Conservation (phyloP, 2,113 vertebrate species). For the Synodontis membranacea region DNA sequence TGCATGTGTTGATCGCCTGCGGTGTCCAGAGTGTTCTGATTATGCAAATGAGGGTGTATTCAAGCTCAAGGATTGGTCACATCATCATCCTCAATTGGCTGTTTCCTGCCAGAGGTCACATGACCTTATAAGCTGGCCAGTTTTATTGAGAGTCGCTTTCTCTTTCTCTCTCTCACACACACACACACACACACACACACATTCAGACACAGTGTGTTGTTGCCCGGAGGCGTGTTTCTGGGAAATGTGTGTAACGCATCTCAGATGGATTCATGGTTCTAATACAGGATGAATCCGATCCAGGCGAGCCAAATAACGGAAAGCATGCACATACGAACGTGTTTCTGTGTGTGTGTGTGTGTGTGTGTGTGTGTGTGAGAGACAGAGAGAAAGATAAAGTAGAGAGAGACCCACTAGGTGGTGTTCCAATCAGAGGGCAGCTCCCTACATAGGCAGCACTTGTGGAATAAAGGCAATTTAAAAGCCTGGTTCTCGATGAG, state of each 20-base stretch:
- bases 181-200: conserved; percentile 7
- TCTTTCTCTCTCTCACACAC: conserved; percentile 23
- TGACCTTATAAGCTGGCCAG: conserved; percentile 70
- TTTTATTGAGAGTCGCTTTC: background rate
- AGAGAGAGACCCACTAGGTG: background rate
- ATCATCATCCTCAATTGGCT: conserved; percentile 74
- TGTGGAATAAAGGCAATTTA: background rate
- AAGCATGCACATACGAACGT: background rate
- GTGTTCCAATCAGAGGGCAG: background rate
- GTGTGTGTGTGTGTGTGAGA: background rate
- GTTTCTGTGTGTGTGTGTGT: conserved; percentile 17
- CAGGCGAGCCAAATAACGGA: conserved; percentile 3
- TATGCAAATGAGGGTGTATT: conserved; percentile 77
- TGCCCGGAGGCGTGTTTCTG: conserved; percentile 42
- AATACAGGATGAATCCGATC: conserved; percentile 33
- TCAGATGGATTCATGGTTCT: conserved; percentile 53
- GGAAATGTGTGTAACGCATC: conserved; percentile 50
- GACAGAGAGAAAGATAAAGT: conserved; percentile 1
- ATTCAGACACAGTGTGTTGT: conserved; percentile 27
- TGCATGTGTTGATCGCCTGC: conserved; percentile 15
- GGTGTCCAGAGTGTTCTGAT: conserved; percentile 78
- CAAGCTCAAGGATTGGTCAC: conserved; percentile 80
- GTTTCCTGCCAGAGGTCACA: conserved; percentile 57
- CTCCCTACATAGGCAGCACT: background rate
- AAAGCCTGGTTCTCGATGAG: background rate